A percentile compares a stretch with the other conserved stretches of the same genome.
phyloP scores from a whole-genome alignment of 2,888 invertebrate genomes.

The Torymus tubicola region DNA sequence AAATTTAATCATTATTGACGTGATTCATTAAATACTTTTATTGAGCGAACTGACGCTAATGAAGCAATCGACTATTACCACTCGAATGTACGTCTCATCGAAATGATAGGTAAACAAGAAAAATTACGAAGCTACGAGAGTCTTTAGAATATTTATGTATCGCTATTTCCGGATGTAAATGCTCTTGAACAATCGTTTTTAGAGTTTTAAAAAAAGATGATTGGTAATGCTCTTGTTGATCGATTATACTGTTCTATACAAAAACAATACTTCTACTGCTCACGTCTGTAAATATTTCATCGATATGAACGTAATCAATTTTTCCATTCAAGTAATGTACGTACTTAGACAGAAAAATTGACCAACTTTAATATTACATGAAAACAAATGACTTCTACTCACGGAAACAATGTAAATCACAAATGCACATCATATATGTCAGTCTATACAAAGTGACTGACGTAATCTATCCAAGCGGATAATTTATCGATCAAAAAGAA shows the following conservation, averaged over 20 bases:
- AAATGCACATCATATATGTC: not conserved
- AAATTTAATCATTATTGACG: conserved; percentile 30
- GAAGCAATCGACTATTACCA: not conserved
- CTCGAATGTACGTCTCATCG: not conserved
- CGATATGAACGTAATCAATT: too few species aligned
- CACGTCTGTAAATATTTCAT: too few species aligned
- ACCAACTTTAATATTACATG: not conserved
- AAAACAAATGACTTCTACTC: not conserved
- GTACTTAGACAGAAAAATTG: too few species aligned
- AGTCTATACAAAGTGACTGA: too few species aligned
- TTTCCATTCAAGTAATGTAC: too few species aligned
- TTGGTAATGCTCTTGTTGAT: too few species aligned
- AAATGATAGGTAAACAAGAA: conserved; percentile 2
- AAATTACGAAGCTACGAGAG: not conserved
- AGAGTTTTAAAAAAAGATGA: too few species aligned
- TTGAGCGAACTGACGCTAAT: conserved; percentile 8
- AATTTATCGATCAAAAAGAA: conserved; percentile 23
- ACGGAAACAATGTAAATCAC: not conserved
- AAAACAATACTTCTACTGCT: too few species aligned
- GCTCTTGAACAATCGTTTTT: too few species aligned
- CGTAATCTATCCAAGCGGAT: not conserved
- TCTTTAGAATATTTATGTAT: too few species aligned
- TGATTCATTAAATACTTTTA: conserved; percentile 27
- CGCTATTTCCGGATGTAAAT: too few species aligned
- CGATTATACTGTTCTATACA: too few species aligned